Conservation (phyloP, 1,140 invertebrate genomes). For the Ceratosolen solmsi region DNA sequence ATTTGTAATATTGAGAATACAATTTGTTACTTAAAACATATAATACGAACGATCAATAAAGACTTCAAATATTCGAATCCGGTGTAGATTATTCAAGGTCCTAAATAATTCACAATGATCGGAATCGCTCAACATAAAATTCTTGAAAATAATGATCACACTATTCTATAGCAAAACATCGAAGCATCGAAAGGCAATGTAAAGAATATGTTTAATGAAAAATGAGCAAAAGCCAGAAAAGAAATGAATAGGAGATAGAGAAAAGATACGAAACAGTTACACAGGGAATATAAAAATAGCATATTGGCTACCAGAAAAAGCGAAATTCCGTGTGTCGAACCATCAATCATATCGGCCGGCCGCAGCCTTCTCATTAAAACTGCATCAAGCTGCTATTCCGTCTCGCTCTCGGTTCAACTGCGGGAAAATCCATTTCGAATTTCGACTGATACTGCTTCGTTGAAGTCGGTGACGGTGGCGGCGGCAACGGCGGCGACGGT, state of each 20-base stretch:
- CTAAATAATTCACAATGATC: too few species aligned
- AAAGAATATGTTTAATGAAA: too few species aligned
- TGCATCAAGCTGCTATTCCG: conserved; percentile 63
- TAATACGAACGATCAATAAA: too few species aligned
- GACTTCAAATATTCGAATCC: too few species aligned
- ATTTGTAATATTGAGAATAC: too few species aligned
- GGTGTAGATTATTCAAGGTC: too few species aligned
- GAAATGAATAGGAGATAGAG: neutral
- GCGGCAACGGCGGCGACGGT: too few species aligned
- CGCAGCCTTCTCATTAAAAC: conserved; percentile 69
- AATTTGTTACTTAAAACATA: too few species aligned
- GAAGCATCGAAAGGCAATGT: too few species aligned
- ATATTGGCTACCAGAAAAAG: conserved; percentile 17
- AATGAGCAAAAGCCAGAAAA: neutral
- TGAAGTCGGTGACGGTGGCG: neutral
- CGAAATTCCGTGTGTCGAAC: conserved; percentile 53
- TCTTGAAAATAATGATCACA: too few species aligned
- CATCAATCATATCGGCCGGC: conserved; percentile 71
- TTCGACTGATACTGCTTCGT: conserved; percentile 50
- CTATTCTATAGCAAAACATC: too few species aligned
- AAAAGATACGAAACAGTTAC: conserved; percentile 35
- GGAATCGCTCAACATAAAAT: too few species aligned
- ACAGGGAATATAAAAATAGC: neutral
- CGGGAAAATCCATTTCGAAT: conserved; percentile 68
- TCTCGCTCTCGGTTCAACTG: conserved; percentile 22